These are phyloP conservation scores for Cryptocheilus praepositus DNA, from an alignment of 2,888 invertebrate genomes.

Conservation along the genomic window DNA sequence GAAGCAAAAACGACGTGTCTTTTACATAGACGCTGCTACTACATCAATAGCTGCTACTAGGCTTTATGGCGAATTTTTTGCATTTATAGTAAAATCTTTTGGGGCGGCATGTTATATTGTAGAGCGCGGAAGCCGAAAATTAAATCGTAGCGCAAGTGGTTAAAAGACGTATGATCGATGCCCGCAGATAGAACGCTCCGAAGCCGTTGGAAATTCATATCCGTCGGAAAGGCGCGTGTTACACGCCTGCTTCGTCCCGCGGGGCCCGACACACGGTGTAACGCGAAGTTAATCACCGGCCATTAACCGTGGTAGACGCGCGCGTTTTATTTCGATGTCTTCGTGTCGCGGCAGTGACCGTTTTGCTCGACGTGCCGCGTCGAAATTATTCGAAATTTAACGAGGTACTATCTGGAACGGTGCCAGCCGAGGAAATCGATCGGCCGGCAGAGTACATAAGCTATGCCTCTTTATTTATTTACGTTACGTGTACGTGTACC, in stretches of 20 bases:
- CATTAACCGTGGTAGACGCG: conserved; percentile 14
- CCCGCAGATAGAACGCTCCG: no score
- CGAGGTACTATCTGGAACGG: conserved; percentile 51
- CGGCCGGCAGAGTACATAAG: conserved; percentile 50
- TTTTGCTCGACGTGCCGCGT: conserved; percentile 25
- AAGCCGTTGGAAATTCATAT: no score
- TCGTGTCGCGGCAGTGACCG: conserved; percentile 16
- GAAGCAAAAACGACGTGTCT: no score
- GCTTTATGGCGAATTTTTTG: no score
- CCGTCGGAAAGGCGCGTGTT: no score
- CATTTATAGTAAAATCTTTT: no score
- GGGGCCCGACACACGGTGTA: not conserved
- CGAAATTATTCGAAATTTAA: conserved; percentile 57
- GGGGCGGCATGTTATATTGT: no score
- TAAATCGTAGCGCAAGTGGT: no score
- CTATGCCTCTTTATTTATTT: conserved; percentile 63
- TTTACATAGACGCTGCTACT: no score
- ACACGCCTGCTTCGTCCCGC: conserved; percentile 1
- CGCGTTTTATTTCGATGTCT: conserved; percentile 24
- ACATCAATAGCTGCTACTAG: no score
- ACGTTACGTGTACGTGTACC: conserved; percentile 49
- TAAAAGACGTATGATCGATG: no score
- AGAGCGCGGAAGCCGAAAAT: no score
- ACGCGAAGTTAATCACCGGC: conserved; percentile 16
- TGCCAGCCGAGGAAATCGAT: conserved; percentile 60